Base-by-base conservation (phyloP, 2,113 vertebrate genomes). In the Burhinus bistriatus region DNA sequence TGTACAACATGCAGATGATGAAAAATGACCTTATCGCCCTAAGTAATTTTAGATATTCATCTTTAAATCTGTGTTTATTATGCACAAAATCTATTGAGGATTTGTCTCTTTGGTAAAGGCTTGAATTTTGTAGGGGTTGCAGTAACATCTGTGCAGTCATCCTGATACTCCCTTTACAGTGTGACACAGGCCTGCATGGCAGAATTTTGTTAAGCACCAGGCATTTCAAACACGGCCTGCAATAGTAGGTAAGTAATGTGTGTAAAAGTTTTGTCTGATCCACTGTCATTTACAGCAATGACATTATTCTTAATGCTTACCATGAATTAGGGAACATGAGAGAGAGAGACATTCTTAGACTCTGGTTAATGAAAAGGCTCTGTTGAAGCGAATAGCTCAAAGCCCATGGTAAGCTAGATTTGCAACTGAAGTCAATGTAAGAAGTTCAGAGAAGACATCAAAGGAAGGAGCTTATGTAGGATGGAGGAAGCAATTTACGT, bases 21-120 rank as follows among this genome's bases (percentile, higher is more conserved):
- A 95, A 94, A 91, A 93, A 89, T 52, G 91, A 18, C 40, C n/a
- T 87, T 78, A 84, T 95, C 81, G 87, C 3, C 23, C 42, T 57
- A 59, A 82, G 30, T 34, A 17, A 89, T 79, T 96, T 93, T 75
- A 89, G 69, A 72, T 91, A 89, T 87, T 87, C 52, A 79, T 94
- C 61, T 87, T 64, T 81, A 79, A 91, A 72, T 75, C 87, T 79
- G 57, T 82, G 72, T 76, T 90, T 95, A 76, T 83, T 38, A 90
- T 32, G 13, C 82, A 73, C 12, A 87, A n/a, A 94, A 89, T 79
- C 52, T 34, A 79, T 72, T 85, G 54, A 94, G 45, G 29, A 76
- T 64, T 93, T 88, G 44, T 64, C 93, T 93, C 82, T 61, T 49
- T 44, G 54, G 90, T 82, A 57, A 91, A 94, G 36, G 38, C 54